Conservation (phyloP, 2,113 vertebrate species). For the Sceloporus tristichus region DNA sequence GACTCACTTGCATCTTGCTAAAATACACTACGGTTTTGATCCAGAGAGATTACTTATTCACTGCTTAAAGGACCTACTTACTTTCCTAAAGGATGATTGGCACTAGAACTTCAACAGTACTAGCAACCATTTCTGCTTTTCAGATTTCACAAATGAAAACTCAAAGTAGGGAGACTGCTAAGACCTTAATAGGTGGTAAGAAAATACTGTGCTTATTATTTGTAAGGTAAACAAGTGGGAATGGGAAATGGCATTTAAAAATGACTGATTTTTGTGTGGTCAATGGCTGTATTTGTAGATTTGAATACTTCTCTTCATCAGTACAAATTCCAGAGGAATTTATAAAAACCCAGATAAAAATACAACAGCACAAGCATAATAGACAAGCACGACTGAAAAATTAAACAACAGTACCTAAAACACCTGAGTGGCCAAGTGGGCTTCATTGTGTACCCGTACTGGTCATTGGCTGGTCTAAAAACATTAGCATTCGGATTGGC, state of each 20-base stretch:
- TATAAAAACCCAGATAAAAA: neutral
- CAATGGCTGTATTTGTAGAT: neutral
- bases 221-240: neutral
- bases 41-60: too few species aligned
- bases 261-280: neutral
- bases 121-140: neutral
- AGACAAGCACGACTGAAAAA: neutral
- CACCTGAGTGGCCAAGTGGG: neutral
- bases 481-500: neutral
- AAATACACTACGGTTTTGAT: too few species aligned
- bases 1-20: too few species aligned
- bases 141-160: neutral
- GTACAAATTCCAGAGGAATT: neutral
- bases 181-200: neutral
- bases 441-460: neutral
- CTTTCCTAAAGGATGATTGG: too few species aligned
- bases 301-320: neutral
- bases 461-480: neutral
- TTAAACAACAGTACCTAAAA: neutral
- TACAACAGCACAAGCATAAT: neutral
- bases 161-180: neutral
- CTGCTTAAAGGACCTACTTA: too few species aligned
- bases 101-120: too few species aligned
- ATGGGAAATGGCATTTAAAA: neutral
- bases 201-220: neutral